Percentiles rank a stretch among this genome's conserved stretches.
phyloP scores from a whole-genome alignment of 2,113 vertebrate species.

The Dinomys branickii region DNA sequence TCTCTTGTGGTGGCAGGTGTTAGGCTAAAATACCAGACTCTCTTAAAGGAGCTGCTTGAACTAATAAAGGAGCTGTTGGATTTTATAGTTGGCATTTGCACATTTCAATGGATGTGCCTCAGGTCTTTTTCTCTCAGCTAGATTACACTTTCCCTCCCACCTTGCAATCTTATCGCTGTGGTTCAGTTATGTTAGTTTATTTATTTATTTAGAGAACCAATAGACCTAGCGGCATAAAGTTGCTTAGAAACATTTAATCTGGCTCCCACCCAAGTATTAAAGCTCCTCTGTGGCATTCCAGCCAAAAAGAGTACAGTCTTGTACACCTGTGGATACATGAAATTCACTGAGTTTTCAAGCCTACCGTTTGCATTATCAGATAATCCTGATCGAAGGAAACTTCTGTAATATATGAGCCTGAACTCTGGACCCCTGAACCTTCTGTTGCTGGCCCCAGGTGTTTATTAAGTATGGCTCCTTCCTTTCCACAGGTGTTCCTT shows the following conservation, averaged over 20 bases:
- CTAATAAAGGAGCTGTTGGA: background rate
- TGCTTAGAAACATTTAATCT: background rate
- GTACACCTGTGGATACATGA: background rate
- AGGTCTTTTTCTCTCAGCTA: background rate
- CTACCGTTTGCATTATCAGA: background rate
- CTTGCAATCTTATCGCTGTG: background rate
- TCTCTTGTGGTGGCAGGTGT: background rate
- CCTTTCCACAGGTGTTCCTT: background rate
- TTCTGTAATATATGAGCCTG: background rate
- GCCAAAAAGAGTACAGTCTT: background rate
- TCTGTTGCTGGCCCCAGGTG: background rate
- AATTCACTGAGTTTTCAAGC: background rate
- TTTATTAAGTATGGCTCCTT: background rate
- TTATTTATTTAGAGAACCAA: background rate
- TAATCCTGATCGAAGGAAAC: background rate
- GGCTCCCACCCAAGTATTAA: background rate
- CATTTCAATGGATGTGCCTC: background rate
- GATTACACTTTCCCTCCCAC: background rate
- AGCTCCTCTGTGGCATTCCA: background rate
- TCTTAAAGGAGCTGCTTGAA: background rate
- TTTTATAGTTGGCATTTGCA: background rate
- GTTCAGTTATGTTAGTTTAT: background rate
- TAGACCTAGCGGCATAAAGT: background rate
- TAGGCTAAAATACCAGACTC: background rate
- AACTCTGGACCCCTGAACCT: background rate